phyloP scores from a whole-genome alignment of 2,888 invertebrate genomes.

The Steinernema carpocapsae region DNA sequence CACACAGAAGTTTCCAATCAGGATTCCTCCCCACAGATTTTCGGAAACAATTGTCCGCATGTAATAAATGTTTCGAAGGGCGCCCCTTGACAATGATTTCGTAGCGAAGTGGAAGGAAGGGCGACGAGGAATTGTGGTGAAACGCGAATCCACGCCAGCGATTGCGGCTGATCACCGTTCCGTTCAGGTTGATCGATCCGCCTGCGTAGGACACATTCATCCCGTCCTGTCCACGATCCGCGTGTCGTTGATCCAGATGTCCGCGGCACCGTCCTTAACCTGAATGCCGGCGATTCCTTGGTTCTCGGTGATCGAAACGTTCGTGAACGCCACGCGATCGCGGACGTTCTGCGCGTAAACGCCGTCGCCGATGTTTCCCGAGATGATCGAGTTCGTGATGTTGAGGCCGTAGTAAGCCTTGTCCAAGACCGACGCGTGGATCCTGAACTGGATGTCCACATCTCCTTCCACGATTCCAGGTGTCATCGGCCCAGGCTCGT shows the following conservation, averaged over 20 bases:
- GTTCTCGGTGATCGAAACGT: conserved; percentile 65
- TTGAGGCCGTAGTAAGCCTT: conserved; percentile 79
- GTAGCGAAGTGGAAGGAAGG: conserved; percentile 82
- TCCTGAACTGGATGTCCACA: conserved; percentile 60
- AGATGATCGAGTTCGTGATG: conserved; percentile 82
- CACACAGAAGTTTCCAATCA: conserved; percentile 88
- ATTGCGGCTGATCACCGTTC: conserved; percentile 84
- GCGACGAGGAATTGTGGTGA: conserved; percentile 87
- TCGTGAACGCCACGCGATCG: conserved; percentile 65
- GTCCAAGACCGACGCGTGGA: conserved; percentile 66
- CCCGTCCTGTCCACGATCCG: conserved; percentile 90
- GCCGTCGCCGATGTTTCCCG: conserved; percentile 91
- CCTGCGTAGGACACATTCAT: conserved; percentile 93
- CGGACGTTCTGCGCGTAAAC: conserved; percentile 88
- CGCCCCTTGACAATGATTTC: conserved; percentile 76
- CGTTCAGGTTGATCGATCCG: conserved; percentile 88
- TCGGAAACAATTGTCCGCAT: conserved; percentile 79
- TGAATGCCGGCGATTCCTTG: conserved; percentile 63
- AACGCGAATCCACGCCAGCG: conserved; percentile 83
- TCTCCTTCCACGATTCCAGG: conserved; percentile 59
- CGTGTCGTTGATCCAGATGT: conserved; percentile 89
- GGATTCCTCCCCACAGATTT: conserved; percentile 85
- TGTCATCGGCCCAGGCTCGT: conserved; percentile 49
- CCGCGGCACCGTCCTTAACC: conserved; percentile 87
- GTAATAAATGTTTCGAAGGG: conserved; percentile 67